phyloP scores from a whole-genome alignment of 2,113 vertebrate genomes.

The Perca fluviatilis region DNA sequence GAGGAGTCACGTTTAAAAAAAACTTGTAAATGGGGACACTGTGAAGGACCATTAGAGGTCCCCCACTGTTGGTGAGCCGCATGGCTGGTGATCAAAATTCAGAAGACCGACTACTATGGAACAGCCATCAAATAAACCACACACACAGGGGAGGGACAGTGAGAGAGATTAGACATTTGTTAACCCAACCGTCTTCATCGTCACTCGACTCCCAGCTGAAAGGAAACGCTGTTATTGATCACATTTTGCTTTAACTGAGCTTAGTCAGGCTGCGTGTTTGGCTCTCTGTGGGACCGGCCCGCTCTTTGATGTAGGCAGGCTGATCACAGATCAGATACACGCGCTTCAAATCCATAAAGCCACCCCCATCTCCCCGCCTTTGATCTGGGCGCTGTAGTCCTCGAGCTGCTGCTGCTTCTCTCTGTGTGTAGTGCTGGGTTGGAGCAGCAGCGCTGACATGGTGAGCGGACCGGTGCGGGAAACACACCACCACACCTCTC shows the following conservation, averaged over 20 bases:
- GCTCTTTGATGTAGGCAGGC: constrained; percentile 88
- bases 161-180: background rate
- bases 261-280: background rate
- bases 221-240: constrained; percentile 13
- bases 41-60: background rate
- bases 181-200: background rate
- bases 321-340: constrained; percentile 94
- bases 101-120: background rate
- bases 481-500: constrained; percentile 52
- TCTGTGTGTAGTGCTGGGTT: constrained; percentile 72
- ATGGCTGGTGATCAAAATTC: background rate
- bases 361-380: constrained; percentile 84
- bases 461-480: constrained; percentile 68
- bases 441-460: constrained; percentile 71
- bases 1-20: background rate
- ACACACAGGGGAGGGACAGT: background rate
- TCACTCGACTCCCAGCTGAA: background rate
- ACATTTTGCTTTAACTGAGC: background rate
- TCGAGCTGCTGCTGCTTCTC: constrained; percentile 75
- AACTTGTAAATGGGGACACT: background rate
- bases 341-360: constrained; percentile 84
- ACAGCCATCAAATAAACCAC: constrained; percentile 2
- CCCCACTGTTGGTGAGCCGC: background rate
- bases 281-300: background rate
- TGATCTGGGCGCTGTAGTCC: constrained; percentile 89